Evolutionary conservation across 2,797 vertebrate species (phyloP).

Genomic region (Microcaecilia unicolor): DNA sequence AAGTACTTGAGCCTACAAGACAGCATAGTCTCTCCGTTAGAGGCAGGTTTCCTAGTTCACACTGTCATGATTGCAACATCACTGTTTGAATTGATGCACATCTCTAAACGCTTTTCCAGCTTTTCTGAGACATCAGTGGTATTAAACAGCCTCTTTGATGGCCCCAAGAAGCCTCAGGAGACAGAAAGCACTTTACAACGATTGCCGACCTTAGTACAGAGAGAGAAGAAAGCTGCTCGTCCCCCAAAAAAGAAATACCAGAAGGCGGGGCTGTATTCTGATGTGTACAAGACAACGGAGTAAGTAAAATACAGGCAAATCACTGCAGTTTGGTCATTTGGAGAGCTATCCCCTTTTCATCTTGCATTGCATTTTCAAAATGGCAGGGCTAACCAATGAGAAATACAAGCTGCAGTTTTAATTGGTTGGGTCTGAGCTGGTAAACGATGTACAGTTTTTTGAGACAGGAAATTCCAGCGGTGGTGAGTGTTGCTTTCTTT

Average conservation of each 20-base stretch:
- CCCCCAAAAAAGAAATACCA: constrained; percentile 87
- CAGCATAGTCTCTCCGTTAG: too few relatives aligned
- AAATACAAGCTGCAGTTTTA: constrained; percentile 2
- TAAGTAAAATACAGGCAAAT: constrained; percentile 54
- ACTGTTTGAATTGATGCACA: too few relatives aligned
- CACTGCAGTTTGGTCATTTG: background rate
- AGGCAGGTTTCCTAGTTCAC: too few relatives aligned
- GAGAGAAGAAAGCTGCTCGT: constrained; percentile 66
- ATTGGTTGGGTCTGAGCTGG: background rate
- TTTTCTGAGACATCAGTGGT: constrained; percentile 48
- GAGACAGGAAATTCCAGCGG: background rate
- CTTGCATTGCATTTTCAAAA: background rate
- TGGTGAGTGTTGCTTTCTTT: background rate
- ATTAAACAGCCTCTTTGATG: constrained; percentile 46
- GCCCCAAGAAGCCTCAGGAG: constrained; percentile 44
- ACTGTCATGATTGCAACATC: too few relatives aligned
- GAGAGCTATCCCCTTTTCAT: background rate
- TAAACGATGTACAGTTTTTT: constrained; percentile 2
- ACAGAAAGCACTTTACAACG: constrained; percentile 47
- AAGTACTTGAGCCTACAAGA: too few relatives aligned
- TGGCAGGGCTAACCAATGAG: background rate
- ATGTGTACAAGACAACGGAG: constrained; percentile 92
- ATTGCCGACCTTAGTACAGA: constrained; percentile 48
- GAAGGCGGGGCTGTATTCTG: constrained; percentile 92
- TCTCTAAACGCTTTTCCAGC: constrained; percentile 36